These are phyloP conservation scores for Cryptocephalus primarius DNA, from an alignment of 2,888 invertebrate genomes.

Conservation along the genomic window DNA sequence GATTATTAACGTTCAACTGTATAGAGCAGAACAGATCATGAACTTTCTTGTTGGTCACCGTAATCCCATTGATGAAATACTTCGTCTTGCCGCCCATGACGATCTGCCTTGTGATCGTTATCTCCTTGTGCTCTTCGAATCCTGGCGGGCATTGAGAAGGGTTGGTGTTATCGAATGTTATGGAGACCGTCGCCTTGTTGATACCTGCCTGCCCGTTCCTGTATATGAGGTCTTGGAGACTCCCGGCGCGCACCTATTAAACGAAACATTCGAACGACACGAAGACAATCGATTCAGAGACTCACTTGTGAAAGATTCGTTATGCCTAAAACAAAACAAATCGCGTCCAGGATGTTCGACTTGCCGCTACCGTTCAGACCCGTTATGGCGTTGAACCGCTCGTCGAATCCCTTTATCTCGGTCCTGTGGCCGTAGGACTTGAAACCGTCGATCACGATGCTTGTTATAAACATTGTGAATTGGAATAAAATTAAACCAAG, in stretches of 20 bases:
- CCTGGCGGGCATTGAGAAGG: conserved; percentile 75
- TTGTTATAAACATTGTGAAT: conserved; percentile 74
- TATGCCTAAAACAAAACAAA: conserved; percentile 96
- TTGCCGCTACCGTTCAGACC: conserved; percentile 97
- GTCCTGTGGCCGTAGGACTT: conserved; percentile 94
- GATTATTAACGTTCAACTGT: conserved; percentile 97
- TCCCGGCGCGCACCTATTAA: conserved; percentile 75
- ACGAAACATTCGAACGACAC: not conserved
- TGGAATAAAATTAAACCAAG: too few species aligned
- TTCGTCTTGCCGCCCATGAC: conserved; percentile 83
- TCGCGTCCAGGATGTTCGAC: conserved; percentile 93
- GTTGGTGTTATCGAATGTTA: conserved; percentile 89
- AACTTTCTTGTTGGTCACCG: conserved; percentile 81
- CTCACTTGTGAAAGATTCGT: conserved; percentile 81
- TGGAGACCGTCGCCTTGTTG: conserved; percentile 89
- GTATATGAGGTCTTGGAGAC: conserved; percentile 91
- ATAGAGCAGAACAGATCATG: conserved; percentile 93
- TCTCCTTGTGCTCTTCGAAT: conserved; percentile 83
- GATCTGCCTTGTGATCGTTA: conserved; percentile 84
- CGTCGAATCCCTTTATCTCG: conserved; percentile 86
- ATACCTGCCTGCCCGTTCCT: conserved; percentile 95
- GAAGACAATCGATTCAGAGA: conserved; percentile 10
- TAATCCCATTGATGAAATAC: conserved; percentile 87
- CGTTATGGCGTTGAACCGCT: conserved; percentile 94
- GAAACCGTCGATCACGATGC: conserved; percentile 89